These are phyloP conservation scores for Anthopleura xanthogrammica DNA, from an alignment of 92 coral and sea anemone genomes.

Conservation along the genomic window DNA sequence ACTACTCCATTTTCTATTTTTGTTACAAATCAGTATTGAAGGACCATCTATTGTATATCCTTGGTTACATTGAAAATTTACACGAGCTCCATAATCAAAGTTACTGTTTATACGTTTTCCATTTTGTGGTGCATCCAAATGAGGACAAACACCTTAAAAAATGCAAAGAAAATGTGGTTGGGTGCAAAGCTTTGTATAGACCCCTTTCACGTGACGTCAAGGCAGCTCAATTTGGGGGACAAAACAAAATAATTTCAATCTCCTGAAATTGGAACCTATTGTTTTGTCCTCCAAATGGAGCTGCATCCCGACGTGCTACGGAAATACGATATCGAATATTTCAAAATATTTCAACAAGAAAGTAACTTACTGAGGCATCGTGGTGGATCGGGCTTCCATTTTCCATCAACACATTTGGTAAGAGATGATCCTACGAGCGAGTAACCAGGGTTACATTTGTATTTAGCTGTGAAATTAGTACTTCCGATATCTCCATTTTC, in stretches of 20 bases:
- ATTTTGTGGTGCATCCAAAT: constrained; percentile 28
- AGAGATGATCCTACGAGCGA: constrained; percentile 28
- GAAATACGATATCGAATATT: too few relatives aligned
- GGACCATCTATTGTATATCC: not conserved
- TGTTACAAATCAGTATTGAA: not conserved
- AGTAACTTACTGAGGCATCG: constrained; percentile 14
- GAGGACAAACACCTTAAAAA: constrained; percentile 26
- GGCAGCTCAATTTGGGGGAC: too few relatives aligned
- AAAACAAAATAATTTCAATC: too few relatives aligned
- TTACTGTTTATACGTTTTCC: constrained; percentile 25
- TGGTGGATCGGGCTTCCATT: constrained; percentile 30
- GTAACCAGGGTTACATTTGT: constrained; percentile 20
- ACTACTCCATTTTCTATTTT: not conserved
- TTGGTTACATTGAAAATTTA: not conserved
- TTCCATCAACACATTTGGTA: constrained; percentile 27
- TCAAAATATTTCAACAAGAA: too few relatives aligned
- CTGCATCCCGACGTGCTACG: too few relatives aligned
- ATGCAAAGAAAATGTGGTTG: not conserved
- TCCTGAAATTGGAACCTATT: too few relatives aligned
- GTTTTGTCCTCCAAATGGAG: too few relatives aligned
- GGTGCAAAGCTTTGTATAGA: too few relatives aligned
- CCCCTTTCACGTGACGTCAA: too few relatives aligned
- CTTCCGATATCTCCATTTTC: not conserved
- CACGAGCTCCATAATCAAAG: not conserved
- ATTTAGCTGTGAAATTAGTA: constrained; percentile 16